Conservation (phyloP, 2,797 vertebrate genomes). For the Spinus olivaceus region DNA sequence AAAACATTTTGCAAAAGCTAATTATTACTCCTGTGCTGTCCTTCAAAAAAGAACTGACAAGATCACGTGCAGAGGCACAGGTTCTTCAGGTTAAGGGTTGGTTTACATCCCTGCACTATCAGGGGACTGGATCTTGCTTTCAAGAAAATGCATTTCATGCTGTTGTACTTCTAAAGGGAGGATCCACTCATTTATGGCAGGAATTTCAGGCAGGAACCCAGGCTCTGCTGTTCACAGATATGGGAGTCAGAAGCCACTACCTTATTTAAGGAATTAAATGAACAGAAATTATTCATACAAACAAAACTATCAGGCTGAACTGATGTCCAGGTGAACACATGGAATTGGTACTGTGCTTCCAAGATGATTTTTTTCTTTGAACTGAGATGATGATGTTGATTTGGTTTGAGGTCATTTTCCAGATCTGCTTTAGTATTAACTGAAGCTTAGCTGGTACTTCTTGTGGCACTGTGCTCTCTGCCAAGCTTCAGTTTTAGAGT, state of each 20-base stretch:
- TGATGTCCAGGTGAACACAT: neutral
- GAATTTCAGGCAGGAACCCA: neutral
- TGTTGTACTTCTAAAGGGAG: neutral
- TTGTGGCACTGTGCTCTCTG: neutral
- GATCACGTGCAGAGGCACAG: neutral
- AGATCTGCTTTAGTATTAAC: neutral
- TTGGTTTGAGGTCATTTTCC: neutral
- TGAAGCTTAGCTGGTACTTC: neutral
- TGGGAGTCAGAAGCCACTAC: neutral
- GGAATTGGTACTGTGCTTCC: neutral
- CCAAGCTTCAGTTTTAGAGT: neutral
- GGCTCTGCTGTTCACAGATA: neutral
- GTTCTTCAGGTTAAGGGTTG: neutral
- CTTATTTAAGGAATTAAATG: neutral
- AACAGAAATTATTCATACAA: neutral
- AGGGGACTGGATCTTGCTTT: neutral
- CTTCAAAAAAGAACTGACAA: neutral
- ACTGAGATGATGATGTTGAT: neutral
- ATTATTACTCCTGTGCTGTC: neutral
- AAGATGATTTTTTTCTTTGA: neutral
- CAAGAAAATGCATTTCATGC: neutral
- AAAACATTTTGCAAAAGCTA: slow-evolving; percentile 1
- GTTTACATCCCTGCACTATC: neutral
- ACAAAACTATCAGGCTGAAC: neutral
- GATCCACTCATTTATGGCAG: neutral